Evolutionary conservation across 1,140 invertebrate species (phyloP).

Genomic region (Drosophila kohkoa): DNA sequence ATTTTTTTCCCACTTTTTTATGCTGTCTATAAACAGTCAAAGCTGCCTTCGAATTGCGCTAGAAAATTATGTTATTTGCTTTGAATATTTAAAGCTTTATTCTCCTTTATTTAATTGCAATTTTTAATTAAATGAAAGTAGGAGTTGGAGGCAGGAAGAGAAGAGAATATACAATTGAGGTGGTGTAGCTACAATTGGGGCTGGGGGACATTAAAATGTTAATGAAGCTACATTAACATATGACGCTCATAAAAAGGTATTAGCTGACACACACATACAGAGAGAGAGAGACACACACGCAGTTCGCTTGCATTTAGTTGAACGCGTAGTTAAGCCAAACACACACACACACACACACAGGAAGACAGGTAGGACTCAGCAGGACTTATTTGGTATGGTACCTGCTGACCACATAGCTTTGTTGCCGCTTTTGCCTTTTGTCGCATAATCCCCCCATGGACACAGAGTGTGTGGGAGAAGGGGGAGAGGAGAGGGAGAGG

Average conservation of each 20-base stretch:
- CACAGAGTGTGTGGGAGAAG: background rate
- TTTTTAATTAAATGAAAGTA: slow-evolving; percentile 68
- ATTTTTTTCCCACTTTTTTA: background rate
- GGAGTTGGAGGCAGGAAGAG: background rate
- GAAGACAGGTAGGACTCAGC: slow-evolving; percentile 47
- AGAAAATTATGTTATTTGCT: slow-evolving; percentile 51
- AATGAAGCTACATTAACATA: slow-evolving; percentile 81
- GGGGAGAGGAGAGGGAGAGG: background rate
- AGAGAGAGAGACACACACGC: too few species aligned
- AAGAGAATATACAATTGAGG: background rate
- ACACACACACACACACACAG: slow-evolving; percentile 18
- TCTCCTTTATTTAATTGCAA: slow-evolving; percentile 73
- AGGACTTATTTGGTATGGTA: slow-evolving; percentile 47
- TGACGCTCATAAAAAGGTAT: slow-evolving; percentile 81
- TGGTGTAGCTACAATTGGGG: slow-evolving; percentile 54
- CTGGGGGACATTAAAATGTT: slow-evolving; percentile 76
- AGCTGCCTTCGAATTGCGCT: background rate
- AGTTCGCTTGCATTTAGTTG: slow-evolving; percentile 50
- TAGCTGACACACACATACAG: slow-evolving; percentile 62
- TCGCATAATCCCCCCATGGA: slow-evolving; percentile 67
- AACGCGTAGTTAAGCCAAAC: slow-evolving; percentile 54
- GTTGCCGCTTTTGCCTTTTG: slow-evolving; percentile 63
- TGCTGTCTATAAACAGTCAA: slow-evolving; percentile 4
- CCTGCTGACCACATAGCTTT: slow-evolving; percentile 75
- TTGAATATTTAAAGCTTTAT: slow-evolving; percentile 51